Percentiles rank a stretch among this genome's conserved stretches.
Conservation (phyloP, 2,888 invertebrate species). For the Meganola albula region DNA sequence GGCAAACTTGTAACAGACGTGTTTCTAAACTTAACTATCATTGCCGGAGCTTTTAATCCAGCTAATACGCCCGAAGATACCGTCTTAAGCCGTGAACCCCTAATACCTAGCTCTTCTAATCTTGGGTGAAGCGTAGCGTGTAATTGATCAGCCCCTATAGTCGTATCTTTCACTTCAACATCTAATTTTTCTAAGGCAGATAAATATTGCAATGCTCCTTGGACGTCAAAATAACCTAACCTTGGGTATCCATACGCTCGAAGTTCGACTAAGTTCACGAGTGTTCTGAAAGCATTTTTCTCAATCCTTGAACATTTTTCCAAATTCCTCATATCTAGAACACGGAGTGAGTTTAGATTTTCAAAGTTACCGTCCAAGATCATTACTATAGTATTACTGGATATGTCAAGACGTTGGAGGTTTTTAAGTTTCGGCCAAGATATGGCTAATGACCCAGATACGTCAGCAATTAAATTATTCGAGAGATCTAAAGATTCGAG, state of each 20-base stretch:
- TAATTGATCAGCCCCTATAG: slow-evolving; percentile 88
- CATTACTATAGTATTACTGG: slow-evolving; percentile 87
- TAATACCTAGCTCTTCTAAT: slow-evolving; percentile 83
- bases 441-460: slow-evolving; percentile 79
- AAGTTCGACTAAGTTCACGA: slow-evolving; percentile 83
- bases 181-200: slow-evolving; percentile 86
- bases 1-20: slow-evolving; percentile 88
- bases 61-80: slow-evolving; percentile 90
- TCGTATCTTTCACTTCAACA: slow-evolving; percentile 91
- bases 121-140: slow-evolving; percentile 88
- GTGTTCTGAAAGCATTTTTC: slow-evolving; percentile 85
- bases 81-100: slow-evolving; percentile 85
- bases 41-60: slow-evolving; percentile 84
- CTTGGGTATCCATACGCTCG: slow-evolving; percentile 87
- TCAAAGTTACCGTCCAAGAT: slow-evolving; percentile 88
- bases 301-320: slow-evolving; percentile 86
- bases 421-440: slow-evolving; percentile 84
- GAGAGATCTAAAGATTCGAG: slow-evolving; percentile 88
- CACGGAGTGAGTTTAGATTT: slow-evolving; percentile 81
- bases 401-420: slow-evolving; percentile 86
- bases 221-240: slow-evolving; percentile 90
- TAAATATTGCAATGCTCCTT: slow-evolving; percentile 87
- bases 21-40: slow-evolving; percentile 86
- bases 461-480: slow-evolving; percentile 80
- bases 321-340: slow-evolving; percentile 82